Base-by-base conservation (phyloP, 2,888 invertebrate species). In the Incurvaria masculella region DNA sequence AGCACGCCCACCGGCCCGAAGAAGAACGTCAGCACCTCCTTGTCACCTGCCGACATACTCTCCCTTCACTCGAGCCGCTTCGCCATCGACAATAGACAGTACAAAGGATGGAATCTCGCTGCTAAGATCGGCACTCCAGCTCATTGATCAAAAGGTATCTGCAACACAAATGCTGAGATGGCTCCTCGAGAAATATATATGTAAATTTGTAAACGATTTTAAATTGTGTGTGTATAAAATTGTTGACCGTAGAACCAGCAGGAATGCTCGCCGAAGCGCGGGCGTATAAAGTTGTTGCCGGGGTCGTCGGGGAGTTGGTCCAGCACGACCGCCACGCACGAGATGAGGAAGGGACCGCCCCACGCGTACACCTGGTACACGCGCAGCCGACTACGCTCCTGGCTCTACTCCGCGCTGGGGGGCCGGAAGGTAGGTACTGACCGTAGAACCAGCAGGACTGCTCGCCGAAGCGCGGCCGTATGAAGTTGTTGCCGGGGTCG, bases 221-320 rank as follows among this genome's bases (percentile, higher is more conserved):
- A 42, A 42, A 50, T 41, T 23, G 27, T 44, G 42, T 26, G 23
- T 40, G 26, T 38, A n/a, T n/a, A n/a, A n/a, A n/a, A n/a, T n/a
- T n/a, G 49, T n/a, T 76, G 63, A 85, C 90, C 91, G 69, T 84
- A 84, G 78, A 93, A 93, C 90, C 92, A 93, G 72, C 93, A 93
- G 58, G 83, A 83, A 59, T 81, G 81, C 62, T 84, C 85, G 42
- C 88, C 91, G 69, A 93, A 93, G 52, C 87, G 83, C 23, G 93
- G 92, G 52, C 89, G 82, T 56, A 91, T 75, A 61, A 89, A 79
- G 50, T 75, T 63, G 59, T 81, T 70, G 61, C 81, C 80, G 47
- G 74, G 72, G 42, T 74, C 67, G 53, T 81, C 66, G 44, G 81
- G 74, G 63, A 88, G 79, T 60, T 82, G 79, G 72, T 92, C 91